phyloP scores from a whole-genome alignment of 2,888 invertebrate species.

The Phortica okadai region DNA sequence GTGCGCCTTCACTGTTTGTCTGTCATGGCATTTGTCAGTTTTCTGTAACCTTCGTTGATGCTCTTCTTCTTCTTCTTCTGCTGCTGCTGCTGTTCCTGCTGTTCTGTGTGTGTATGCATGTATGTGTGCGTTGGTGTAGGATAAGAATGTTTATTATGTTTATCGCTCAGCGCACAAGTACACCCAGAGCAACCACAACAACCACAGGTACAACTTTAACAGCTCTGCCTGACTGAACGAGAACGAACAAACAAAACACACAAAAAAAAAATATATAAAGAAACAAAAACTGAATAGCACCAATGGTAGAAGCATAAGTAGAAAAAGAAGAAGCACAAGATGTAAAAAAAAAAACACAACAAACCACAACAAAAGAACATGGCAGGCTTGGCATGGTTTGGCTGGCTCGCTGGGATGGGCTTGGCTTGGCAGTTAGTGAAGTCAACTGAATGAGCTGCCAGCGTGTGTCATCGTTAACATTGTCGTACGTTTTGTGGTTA shows the following conservation, averaged over 20 bases:
- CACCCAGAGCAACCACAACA: conserved; percentile 38
- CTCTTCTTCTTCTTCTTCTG: conserved; percentile 35
- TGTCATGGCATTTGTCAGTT: not conserved
- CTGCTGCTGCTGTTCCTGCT: conserved; percentile 64
- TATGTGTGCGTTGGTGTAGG: conserved; percentile 41
- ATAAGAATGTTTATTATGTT: conserved; percentile 70
- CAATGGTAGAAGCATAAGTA: not conserved
- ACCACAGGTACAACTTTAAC: conserved; percentile 68
- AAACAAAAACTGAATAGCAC: not conserved
- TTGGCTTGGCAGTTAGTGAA: conserved; percentile 19
- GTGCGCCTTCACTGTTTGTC: conserved; percentile 51
- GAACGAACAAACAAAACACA: not conserved
- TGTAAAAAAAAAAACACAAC: not conserved
- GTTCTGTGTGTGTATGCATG: conserved; percentile 60
- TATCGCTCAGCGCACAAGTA: conserved; percentile 52
- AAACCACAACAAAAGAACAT: not conserved
- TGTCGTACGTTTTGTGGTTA: conserved; percentile 16
- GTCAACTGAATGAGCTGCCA: conserved; percentile 31
- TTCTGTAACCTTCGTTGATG: not conserved
- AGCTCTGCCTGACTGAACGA: conserved; percentile 28
- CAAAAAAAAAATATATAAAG: not conserved
- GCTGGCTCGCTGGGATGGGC: too few relatives aligned
- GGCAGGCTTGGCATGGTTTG: not conserved
- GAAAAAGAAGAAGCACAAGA: conserved; percentile 8
- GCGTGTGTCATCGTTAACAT: conserved; percentile 35